Evolutionary conservation across 2,888 invertebrate species (phyloP).

Genomic region (Leptopilina myrica): DNA sequence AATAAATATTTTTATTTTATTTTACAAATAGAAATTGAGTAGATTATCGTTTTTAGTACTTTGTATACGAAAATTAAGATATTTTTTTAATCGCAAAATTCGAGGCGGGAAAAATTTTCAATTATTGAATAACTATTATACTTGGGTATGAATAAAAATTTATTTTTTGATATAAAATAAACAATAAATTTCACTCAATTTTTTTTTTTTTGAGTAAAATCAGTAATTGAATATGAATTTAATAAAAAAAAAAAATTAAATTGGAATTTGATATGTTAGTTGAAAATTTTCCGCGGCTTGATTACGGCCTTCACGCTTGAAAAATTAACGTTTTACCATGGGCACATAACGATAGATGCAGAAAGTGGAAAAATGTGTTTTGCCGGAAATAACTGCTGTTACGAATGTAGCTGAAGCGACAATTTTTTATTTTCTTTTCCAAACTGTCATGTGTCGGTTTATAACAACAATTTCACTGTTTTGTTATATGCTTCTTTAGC

Average conservation of each 20-base stretch:
- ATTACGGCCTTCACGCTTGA: slow-evolving; percentile 32
- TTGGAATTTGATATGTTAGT: slow-evolving; percentile 25
- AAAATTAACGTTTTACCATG: slow-evolving; percentile 34
- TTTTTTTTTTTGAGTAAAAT: not conserved
- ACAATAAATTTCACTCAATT: too few species aligned
- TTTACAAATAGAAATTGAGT: too few species aligned
- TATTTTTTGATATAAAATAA: too few species aligned
- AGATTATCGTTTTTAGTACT: too few species aligned
- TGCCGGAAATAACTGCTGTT: slow-evolving; percentile 35
- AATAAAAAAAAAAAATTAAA: slow-evolving; percentile 15
- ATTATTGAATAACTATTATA: too few species aligned
- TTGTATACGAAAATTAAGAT: too few species aligned
- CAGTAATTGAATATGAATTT: slow-evolving; percentile 12
- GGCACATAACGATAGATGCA: slow-evolving; percentile 24
- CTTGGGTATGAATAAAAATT: too few species aligned
- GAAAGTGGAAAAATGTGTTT: slow-evolving; percentile 41
- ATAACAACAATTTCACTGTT: slow-evolving; percentile 21
- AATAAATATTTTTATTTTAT: too few species aligned
- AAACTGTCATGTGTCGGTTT: slow-evolving; percentile 25
- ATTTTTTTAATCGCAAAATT: too few species aligned
- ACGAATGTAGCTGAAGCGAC: slow-evolving; percentile 22
- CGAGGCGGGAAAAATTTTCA: too few species aligned
- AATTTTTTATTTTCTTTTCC: not conserved
- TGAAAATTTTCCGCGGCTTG: slow-evolving; percentile 28
- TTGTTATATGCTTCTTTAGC: slow-evolving; percentile 5